Base-by-base conservation (phyloP, 2,888 invertebrate genomes). In the Podotricha telesiphe region DNA sequence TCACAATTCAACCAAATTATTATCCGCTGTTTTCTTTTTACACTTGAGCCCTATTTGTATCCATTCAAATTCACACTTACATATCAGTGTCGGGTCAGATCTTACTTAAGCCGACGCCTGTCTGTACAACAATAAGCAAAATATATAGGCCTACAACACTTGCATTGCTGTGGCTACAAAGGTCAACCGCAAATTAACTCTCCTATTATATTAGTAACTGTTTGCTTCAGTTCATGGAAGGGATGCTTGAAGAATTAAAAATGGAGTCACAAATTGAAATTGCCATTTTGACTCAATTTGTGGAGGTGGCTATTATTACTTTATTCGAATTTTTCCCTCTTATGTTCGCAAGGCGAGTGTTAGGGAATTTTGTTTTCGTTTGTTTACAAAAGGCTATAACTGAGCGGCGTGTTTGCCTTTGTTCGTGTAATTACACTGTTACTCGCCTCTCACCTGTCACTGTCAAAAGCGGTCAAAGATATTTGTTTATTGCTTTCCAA, bases 371-470 rank as follows among this genome's bases (percentile, higher is more conserved):
- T 80, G 79, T 81, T 79, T 83, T 78, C 79, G 69, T 75, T 80
- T 84, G 78, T 84, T 85, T 84, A 80, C 82, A 78, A 81, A 80
- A 82, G 77, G 80, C 78, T 80, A 80, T 78, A 77, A 68, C 74
- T 75, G 80, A 78, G 78, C 70, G 70, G 66, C 69, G 70, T 73
- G 74, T 72, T 74, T 74, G 72, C 73, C 70, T 75, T 76, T 74
- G 75, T 72, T 72, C 67, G 34, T 74, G 75, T 77, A 77, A 78
- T 78, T 77, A 76, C 74, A 74, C 77, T 78, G 74, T 75, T 76
- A 70, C 72, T 83, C 70, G 68, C 56, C 58, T 65, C 73, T 70
- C 76, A 75, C 74, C 76, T 75, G 75, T 75, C 73, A 73, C 71
- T 70, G 69, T 73, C 73, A 75, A 74, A 69, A 67, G 73, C 42